Evolutionary conservation across 2,797 vertebrate genomes (phyloP), one percentile per base, ranked within the genome.

Genomic region (Cynodonichthys magdalenae): DNA sequence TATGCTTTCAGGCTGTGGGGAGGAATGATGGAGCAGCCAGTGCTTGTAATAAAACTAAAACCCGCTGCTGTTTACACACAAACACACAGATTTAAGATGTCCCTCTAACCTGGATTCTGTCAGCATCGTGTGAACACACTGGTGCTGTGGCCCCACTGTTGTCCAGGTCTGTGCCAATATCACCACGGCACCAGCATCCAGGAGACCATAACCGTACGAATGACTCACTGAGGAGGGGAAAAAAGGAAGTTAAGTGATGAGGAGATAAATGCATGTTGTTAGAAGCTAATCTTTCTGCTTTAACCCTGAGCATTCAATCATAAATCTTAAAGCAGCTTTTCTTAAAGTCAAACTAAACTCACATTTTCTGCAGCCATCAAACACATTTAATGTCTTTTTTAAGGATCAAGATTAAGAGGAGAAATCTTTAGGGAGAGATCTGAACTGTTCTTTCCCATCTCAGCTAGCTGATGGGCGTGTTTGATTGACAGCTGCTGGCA

Each of bases 141-240:
- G 96, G 83, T 94, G 94, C 90, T 99, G 97, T 0, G 92, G 94
- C 64, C 93, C 94, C 81, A 98, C 91, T 0, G 90, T 92, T 11
- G 94, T 97, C 96, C 97, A 99, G 90, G 97, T 97, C 90, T 92
- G 94, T 59, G 97, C 97, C 82, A 96, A 76, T 69, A 85, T 86
- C 71, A 99, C 97, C 95, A 99, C 96, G 44, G 94, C 93, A 0
- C 95, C 96, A 0, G 97, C 96, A 0, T 99, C 96, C 84, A 99
- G 83, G 50, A 99, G 92, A 29, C 97, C 97, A 0, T 99, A 99
- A 64, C 97, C 97, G 0, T 98, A 99, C 0, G 97, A 98, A 66
- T 99, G 97, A 89, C 97, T 99, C 85, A 99, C 97, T 99, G 90
- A 12, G 53, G 34, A 11, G 34, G 9, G 51, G 27, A 39, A 60